Evolutionary conservation across 2,113 vertebrate species (phyloP).

Genomic region (Phoenicopterus ruber): DNA sequence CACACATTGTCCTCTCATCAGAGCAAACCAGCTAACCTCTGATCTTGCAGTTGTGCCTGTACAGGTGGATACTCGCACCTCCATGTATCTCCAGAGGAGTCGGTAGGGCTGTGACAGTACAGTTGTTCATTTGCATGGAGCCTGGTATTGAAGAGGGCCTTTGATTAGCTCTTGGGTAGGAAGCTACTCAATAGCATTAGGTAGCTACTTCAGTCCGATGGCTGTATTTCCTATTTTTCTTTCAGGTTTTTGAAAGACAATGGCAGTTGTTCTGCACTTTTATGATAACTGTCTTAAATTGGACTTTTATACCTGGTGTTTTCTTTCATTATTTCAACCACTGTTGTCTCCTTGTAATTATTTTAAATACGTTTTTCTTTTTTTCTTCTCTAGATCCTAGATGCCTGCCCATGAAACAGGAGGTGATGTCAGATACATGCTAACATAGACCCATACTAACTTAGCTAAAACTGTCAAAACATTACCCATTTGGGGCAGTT

Average conservation of each 20-base stretch:
- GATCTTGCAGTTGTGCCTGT: neutral
- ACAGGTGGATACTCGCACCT: rapidly evolving
- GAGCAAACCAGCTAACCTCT: neutral
- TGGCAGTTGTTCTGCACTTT: neutral
- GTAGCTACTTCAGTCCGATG: neutral
- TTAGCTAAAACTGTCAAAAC: neutral
- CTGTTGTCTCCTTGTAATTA: neutral
- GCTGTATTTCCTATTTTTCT: neutral
- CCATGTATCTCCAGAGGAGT: rapidly evolving
- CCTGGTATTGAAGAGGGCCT: neutral
- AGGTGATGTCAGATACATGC: neutral
- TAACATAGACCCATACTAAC: neutral
- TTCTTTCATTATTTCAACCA: neutral
- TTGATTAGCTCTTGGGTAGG: neutral
- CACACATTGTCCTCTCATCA: neutral
- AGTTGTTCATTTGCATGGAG: neutral
- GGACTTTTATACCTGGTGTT: neutral
- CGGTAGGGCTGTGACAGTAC: neutral
- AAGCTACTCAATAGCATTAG: neutral
- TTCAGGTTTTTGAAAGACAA: neutral
- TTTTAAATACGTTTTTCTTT: neutral
- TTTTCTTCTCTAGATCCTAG: neutral
- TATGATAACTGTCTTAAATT: neutral
- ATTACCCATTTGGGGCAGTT: neutral
- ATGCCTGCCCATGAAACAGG: neutral